Evolutionary conservation across 2,797 vertebrate genomes (phyloP).

Genomic region (Acanthurus tractus): DNA sequence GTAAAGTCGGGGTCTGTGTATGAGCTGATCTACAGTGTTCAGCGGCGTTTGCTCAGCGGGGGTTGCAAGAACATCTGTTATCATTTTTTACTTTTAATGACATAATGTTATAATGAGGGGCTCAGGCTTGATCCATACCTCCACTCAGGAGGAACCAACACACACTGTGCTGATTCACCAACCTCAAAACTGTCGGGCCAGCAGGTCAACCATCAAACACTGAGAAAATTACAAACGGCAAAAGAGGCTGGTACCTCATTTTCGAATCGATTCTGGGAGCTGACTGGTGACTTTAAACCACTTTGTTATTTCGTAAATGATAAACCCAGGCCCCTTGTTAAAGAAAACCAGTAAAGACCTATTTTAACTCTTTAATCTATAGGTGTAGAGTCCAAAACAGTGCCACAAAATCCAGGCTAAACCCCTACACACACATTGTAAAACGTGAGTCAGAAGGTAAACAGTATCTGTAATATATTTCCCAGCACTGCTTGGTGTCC

Average conservation of each 20-base stretch:
- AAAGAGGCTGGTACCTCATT: conserved; percentile 40
- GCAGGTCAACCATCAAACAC: conserved; percentile 81
- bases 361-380: conserved; percentile 48
- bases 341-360: conserved; percentile 41
- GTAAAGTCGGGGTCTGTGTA: conserved; percentile 6
- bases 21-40: conserved; percentile 23
- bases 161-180: conserved; percentile 65
- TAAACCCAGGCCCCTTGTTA: conserved; percentile 28
- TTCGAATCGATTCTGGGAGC: conserved; percentile 36
- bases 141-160: conserved; percentile 61
- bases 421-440: conserved; percentile 30
- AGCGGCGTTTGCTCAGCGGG: conserved; percentile 32
- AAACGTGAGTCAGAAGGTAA: conserved; percentile 53
- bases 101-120: conserved; percentile 69
- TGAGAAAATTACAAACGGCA: conserved; percentile 63
- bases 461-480: conserved; percentile 63
- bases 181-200: conserved; percentile 66
- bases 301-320: conserved; percentile 48
- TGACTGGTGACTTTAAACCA: conserved; percentile 35
- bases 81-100: conserved; percentile 77
- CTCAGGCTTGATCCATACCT: conserved; percentile 56
- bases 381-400: conserved; percentile 19
- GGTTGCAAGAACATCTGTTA: conserved; percentile 74
- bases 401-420: conserved; percentile 20
- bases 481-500: conserved; percentile 42